Evolutionary conservation across 1,140 invertebrate genomes (phyloP).

Genomic region (Drosophila funebris): DNA sequence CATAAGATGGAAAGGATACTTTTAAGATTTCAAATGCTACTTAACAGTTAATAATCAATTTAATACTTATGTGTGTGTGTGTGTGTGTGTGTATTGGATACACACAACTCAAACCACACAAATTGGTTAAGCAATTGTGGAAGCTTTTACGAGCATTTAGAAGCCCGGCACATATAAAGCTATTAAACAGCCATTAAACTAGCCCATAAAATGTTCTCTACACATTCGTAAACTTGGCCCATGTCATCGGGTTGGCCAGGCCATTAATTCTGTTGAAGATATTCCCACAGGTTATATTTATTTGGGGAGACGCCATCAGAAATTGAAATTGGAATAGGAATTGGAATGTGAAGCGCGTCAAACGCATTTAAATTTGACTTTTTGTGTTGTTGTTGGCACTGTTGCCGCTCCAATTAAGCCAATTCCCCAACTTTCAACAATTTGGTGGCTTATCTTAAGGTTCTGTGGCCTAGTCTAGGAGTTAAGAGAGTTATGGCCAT

Average conservation of each 20-base stretch:
- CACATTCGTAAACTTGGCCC: not conserved
- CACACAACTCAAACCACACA: not conserved
- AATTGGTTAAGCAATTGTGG: conserved; percentile 10
- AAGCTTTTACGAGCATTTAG: conserved; percentile 39
- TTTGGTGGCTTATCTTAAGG: conserved; percentile 27
- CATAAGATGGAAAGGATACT: too few relatives aligned
- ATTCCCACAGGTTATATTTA: conserved; percentile 48
- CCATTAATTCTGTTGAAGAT: conserved; percentile 25
- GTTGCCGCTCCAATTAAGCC: conserved; percentile 26
- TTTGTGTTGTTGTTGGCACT: not conserved
- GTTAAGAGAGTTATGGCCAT: conserved; percentile 67
- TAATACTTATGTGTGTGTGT: not conserved
- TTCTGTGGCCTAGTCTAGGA: conserved; percentile 17
- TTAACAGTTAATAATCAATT: not conserved
- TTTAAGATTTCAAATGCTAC: not conserved
- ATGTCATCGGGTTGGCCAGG: not conserved
- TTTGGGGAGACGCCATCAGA: conserved; percentile 3
- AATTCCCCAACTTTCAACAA: too few relatives aligned
- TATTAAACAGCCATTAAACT: conserved; percentile 65
- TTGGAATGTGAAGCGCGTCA: conserved; percentile 65
- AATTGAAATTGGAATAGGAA: not conserved
- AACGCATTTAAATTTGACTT: conserved; percentile 62
- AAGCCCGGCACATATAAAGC: conserved; percentile 59
- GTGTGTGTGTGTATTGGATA: too few relatives aligned
- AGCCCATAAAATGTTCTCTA: conserved; percentile 51